These are phyloP conservation scores for Cecropterus lyciades DNA, from an alignment of 1,140 invertebrate genomes.

Conservation along the genomic window DNA sequence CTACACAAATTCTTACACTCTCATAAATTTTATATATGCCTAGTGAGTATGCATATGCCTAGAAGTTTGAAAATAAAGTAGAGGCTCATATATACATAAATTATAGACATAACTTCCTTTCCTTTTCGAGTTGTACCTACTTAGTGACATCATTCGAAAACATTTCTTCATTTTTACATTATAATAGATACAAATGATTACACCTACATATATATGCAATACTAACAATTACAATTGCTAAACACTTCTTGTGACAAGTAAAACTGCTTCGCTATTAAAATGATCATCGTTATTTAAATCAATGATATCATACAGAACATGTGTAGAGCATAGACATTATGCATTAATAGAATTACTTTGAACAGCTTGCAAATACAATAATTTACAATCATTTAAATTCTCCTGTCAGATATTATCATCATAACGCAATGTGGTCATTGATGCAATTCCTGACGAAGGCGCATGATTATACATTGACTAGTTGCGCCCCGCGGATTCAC, in stretches of 20 bases:
- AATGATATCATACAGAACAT: slow-evolving; percentile 36
- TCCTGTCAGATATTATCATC: slow-evolving; percentile 26
- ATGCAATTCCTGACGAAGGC: neutral
- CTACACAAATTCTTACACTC: too few species aligned
- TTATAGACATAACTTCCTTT: too few species aligned
- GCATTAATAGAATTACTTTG: slow-evolving; percentile 29
- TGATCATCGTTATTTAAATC: slow-evolving; percentile 38
- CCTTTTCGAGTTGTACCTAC: too few species aligned
- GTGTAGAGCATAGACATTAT: slow-evolving; percentile 24
- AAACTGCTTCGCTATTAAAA: slow-evolving; percentile 23
- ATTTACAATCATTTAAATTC: slow-evolving; percentile 37
- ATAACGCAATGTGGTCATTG: slow-evolving; percentile 17
- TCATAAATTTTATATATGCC: too few species aligned
- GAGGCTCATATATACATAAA: too few species aligned
- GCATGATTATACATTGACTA: slow-evolving; percentile 15
- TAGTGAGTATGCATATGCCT: too few species aligned
- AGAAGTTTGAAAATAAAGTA: too few species aligned
- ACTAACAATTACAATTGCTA: neutral
- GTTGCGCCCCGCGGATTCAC: too few species aligned
- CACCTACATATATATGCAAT: too few species aligned
- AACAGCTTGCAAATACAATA: slow-evolving; percentile 35
- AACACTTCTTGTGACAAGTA: slow-evolving; percentile 12
- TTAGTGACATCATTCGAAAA: too few species aligned
- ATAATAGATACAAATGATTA: too few species aligned
- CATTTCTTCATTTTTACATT: too few species aligned